Percentiles rank a stretch among this genome's conserved stretches.
Evolutionary conservation across 2,888 invertebrate species (phyloP).

Genomic region (Mayetiola destructor): DNA sequence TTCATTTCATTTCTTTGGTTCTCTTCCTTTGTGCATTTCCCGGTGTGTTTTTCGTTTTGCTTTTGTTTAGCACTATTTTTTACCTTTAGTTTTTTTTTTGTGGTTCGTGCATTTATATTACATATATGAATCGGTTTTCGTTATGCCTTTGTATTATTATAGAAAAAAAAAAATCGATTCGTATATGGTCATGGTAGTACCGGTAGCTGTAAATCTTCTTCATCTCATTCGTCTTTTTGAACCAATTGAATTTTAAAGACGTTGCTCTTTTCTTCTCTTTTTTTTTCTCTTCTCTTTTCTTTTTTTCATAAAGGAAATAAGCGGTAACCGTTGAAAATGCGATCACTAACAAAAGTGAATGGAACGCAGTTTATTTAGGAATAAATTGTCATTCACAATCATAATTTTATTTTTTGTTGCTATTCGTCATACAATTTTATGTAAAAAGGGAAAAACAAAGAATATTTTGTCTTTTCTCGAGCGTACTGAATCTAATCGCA

Average conservation of each 20-base stretch:
- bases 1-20: neutral
- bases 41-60: neutral
- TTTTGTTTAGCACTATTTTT: neutral
- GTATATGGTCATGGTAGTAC: neutral
- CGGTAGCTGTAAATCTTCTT: slow-evolving; percentile 9
- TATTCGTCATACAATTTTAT: too few species aligned
- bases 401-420: too few species aligned
- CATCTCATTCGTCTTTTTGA: slow-evolving; percentile 5
- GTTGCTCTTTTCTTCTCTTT: neutral
- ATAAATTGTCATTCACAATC: too few species aligned
- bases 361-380: too few species aligned
- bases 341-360: too few species aligned
- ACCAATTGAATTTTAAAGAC: neutral
- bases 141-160: too few species aligned
- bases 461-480: too few species aligned
- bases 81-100: neutral
- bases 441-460: too few species aligned
- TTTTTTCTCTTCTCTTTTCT: neutral
- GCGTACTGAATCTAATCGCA: too few species aligned
- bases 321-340: neutral
- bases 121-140: neutral
- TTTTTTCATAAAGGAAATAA: slow-evolving; percentile 1
- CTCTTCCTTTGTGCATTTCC: neutral
- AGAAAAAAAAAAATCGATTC: too few species aligned
- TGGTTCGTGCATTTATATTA: neutral